Evolutionary conservation across 2,888 invertebrate genomes (phyloP).

Genomic region (Hedychridium roseum): DNA sequence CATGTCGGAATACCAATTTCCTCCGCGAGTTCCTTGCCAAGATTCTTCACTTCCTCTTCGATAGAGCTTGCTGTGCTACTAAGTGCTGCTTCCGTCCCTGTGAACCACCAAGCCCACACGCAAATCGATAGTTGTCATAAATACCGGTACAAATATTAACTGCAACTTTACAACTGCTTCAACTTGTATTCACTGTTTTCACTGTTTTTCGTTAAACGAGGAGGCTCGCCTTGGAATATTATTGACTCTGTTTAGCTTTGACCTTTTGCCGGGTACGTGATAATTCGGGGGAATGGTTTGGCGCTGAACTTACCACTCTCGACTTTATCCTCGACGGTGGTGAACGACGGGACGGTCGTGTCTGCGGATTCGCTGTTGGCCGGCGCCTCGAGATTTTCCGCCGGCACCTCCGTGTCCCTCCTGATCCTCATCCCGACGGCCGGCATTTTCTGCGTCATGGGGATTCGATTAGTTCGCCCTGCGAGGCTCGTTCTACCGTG

Average conservation of each 20-base stretch:
- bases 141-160: background rate
- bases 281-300: too few species aligned
- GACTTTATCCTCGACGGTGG: constrained; percentile 33
- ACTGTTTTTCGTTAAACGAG: too few species aligned
- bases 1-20: constrained; percentile 83
- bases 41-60: constrained; percentile 26
- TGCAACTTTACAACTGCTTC: too few species aligned
- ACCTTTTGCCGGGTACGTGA: too few species aligned
- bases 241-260: too few species aligned
- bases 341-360: constrained; percentile 18
- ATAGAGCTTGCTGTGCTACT: constrained; percentile 27
- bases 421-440: constrained; percentile 39
- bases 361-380: constrained; percentile 19
- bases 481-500: too few species aligned
- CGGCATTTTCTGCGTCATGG: constrained; percentile 54
- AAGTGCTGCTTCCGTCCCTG: constrained; percentile 34
- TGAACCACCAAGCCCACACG: too few species aligned
- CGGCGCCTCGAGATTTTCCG: constrained; percentile 19
- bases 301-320: constrained; percentile 39
- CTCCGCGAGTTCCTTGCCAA: constrained; percentile 69
- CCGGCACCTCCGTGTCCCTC: constrained; percentile 11
- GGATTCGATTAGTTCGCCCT: too few species aligned
- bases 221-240: too few species aligned
- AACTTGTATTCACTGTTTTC: too few species aligned
- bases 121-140: too few species aligned